Evolutionary conservation across 2,113 vertebrate genomes (phyloP), one percentile per base, ranked within the genome.

Genomic region (Oncorhynchus nerka): DNA sequence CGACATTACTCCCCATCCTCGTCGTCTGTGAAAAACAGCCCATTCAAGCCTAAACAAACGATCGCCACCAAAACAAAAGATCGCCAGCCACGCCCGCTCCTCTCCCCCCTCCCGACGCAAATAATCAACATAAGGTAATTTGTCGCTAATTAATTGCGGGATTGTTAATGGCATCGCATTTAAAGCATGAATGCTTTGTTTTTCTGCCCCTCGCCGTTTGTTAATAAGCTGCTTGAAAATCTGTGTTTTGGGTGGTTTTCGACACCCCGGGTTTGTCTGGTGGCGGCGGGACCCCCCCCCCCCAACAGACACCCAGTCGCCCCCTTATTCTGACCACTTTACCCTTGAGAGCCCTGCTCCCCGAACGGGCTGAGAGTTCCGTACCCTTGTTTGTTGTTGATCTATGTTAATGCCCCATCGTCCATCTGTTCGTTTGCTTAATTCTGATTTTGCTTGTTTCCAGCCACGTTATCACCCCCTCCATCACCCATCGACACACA

Each of bases 51-150:
- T 4, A 55, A 55, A 51, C 55, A 87, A 84, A 86, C 87, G 84
- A 76, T 76, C 8, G 75, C 76, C 72, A 71, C 71, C 76, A 77
- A 86, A 89, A 89, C 81, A 87, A 85, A 87, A 87, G 85, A 77
- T 77, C 12, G 75, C 79, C 72, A 19, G 70, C 74, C 76, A 59
- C 1, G 75, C 65, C 26, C 70, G 78, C 73, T 61, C 73, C 83
- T 76, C 70, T 48, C 68, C 61, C 32, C 32, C 78, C 71, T 64
- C 73, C 83, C 73, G 64, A 45, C 86, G 80, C 74, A 77, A 79
- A 70, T 80, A 82, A 79, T 85, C 83, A 12, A 71, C 74, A 12
- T 62, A 87, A 90, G 87, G 89, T 90, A 86, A 93, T 93, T 91
- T 87, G 84, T 79, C 48, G 68, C 78, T 86, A 91, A 91, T 82